Percentiles rank a stretch among this genome's conserved stretches.
phyloP scores from a whole-genome alignment of 2,113 vertebrate species.

The Albula glossodonta region DNA sequence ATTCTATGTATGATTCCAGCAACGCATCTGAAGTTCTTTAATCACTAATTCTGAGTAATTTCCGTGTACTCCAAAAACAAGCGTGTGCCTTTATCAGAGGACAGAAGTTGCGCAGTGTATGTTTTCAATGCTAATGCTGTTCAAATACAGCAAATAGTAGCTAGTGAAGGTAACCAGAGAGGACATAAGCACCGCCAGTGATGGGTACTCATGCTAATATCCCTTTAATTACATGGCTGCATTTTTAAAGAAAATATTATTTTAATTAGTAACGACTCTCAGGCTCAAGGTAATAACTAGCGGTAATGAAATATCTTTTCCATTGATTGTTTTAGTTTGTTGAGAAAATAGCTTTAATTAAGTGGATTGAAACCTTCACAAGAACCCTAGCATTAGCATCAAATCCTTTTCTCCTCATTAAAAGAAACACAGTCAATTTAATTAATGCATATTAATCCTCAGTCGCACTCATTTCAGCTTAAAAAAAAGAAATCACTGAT shows the following conservation, averaged over 20 bases:
- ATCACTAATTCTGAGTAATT: too few relatives aligned
- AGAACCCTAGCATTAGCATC: conserved; percentile 89
- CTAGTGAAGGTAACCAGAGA: background rate
- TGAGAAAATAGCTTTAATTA: conserved; percentile 89
- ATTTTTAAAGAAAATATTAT: conserved; percentile 40
- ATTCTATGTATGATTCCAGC: too few relatives aligned
- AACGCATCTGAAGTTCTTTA: too few relatives aligned
- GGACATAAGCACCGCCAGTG: background rate
- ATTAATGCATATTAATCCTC: conserved; percentile 96
- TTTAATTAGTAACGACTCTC: conserved; percentile 56
- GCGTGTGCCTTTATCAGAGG: too few relatives aligned
- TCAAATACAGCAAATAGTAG: background rate
- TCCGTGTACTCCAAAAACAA: too few relatives aligned
- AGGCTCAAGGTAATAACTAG: conserved; percentile 41
- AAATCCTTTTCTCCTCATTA: conserved; percentile 96
- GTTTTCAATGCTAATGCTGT: background rate
- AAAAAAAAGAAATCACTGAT: conserved; percentile 72
- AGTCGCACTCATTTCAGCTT: conserved; percentile 89
- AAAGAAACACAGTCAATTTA: conserved; percentile 92
- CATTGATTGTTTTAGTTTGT: conserved; percentile 84
- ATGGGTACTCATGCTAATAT: conserved; percentile 19
- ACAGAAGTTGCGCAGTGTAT: background rate
- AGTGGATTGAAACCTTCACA: conserved; percentile 82
- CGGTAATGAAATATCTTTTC: conserved; percentile 63
- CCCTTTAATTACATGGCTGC: conserved; percentile 42